Conservation (phyloP, 2,888 invertebrate species). For the Meteorus colon region DNA sequence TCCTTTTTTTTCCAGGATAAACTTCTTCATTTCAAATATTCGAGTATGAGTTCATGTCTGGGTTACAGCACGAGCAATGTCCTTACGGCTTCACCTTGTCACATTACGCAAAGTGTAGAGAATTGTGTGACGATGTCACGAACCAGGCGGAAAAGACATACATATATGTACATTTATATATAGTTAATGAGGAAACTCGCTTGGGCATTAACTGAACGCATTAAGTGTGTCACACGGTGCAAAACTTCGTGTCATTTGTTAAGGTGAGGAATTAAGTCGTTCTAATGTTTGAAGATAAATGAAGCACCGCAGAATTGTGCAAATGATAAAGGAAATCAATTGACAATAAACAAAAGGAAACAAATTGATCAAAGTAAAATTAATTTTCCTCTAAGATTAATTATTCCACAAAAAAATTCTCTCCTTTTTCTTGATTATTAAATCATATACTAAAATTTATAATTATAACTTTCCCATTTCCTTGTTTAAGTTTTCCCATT, state of each 20-base stretch:
- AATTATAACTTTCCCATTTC: too few species aligned
- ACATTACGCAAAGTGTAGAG: constrained; percentile 1
- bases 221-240: constrained; percentile 3
- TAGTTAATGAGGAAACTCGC: background rate
- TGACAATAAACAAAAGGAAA: too few species aligned
- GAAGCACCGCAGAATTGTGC: too few species aligned
- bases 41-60: background rate
- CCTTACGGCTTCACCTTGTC: background rate
- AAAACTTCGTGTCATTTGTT: background rate
- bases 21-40: background rate
- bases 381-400: too few species aligned
- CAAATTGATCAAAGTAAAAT: too few species aligned
- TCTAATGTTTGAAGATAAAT: too few species aligned
- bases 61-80: too few species aligned
- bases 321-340: too few species aligned
- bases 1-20: background rate
- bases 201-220: constrained; percentile 6
- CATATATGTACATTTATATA: background rate
- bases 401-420: too few species aligned
- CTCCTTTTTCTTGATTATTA: too few species aligned
- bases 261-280: background rate
- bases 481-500: too few species aligned
- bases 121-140: constrained; percentile 3
- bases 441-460: too few species aligned
- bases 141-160: background rate